Evolutionary conservation across 2,888 invertebrate genomes (phyloP), one percentile per base, ranked within the genome.

Genomic region (Rhaphigaster nebulosa): DNA sequence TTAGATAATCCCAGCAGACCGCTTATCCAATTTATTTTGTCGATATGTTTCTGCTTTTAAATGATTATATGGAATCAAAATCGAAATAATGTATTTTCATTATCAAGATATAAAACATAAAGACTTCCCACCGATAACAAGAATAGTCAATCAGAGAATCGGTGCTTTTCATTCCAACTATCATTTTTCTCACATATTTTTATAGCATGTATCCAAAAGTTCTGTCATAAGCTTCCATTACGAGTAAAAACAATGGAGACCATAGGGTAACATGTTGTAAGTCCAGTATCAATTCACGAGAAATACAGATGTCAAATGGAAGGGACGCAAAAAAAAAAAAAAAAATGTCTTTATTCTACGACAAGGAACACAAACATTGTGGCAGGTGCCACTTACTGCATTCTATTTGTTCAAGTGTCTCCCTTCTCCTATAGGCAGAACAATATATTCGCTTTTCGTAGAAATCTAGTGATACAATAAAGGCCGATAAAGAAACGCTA

Each of bases 321-420:
- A 38, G 20, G 4, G 65, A 65, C 29, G 29, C 29, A n/a, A n/a
- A 8, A 60, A 29, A 15, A 18, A n/a, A n/a, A 38, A 76, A 70
- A 76, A 76, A 34, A 20, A 76, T 76, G 38, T 15, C 70, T 76
- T 76, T 76, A 38, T 76, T 20, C 20, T 15, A 23, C 38, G 23
- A 76, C 70, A 38, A 76, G 23, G 70, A 76, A 76, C 38, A 76
- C 70, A 76, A 76, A 38, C 38, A 76, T 34, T 34, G 70, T 38
- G 15, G 70, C 34, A 76, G 70, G 70, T 76, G 70, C 20, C 70
- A 38, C 70, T 76, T 76, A 8, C 70, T 76, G 23, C 34, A 34
- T 76, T 76, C 34, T 76, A 76, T 76, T 76, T 76, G 70, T 38
- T 76, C 70, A 38, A 76, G 70, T 3, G 34, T 29, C 38, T 76